Evolutionary conservation across 2,888 invertebrate species (phyloP).

Genomic region (Caenorhabditis imperialis): DNA sequence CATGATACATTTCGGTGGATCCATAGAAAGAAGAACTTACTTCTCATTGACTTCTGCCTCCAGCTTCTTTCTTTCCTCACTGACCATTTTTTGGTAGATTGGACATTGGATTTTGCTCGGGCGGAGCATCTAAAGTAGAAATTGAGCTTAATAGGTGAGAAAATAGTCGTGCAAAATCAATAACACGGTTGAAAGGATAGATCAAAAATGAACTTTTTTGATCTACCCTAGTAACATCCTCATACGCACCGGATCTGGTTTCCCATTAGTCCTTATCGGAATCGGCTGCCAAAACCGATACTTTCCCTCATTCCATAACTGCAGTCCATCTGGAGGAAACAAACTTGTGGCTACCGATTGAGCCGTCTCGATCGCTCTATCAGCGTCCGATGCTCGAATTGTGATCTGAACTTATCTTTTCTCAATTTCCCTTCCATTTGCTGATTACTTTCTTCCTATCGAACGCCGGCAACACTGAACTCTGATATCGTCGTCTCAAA

Average conservation of each 20-base stretch:
- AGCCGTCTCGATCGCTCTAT: slow-evolving; percentile 85
- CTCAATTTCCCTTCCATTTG: background rate
- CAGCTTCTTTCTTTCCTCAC: slow-evolving; percentile 32
- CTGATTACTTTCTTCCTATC: slow-evolving; percentile 41
- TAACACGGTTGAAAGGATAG: no score
- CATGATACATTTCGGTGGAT: no score
- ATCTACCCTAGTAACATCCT: background rate
- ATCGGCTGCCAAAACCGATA: slow-evolving; percentile 67
- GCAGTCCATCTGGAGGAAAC: slow-evolving; percentile 80
- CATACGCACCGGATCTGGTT: slow-evolving; percentile 63
- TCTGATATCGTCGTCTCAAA: slow-evolving; percentile 41
- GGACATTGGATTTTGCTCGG: slow-evolving; percentile 59
- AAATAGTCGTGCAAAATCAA: background rate
- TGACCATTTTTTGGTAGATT: slow-evolving; percentile 39
- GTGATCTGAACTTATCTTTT: slow-evolving; percentile 60
- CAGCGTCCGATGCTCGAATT: slow-evolving; percentile 78
- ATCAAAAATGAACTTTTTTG: no score
- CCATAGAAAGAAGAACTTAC: slow-evolving; percentile 1
- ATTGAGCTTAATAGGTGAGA: background rate
- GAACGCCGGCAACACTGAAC: slow-evolving; percentile 38
- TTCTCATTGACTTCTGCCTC: slow-evolving; percentile 44
- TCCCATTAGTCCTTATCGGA: slow-evolving; percentile 63
- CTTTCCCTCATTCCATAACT: slow-evolving; percentile 56
- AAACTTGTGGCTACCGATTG: slow-evolving; percentile 87
- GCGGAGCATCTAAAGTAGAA: slow-evolving; percentile 48